Evolutionary conservation across 2,888 invertebrate genomes (phyloP), one percentile per base, ranked within the genome.

Genomic region (Blomia tropicalis): DNA sequence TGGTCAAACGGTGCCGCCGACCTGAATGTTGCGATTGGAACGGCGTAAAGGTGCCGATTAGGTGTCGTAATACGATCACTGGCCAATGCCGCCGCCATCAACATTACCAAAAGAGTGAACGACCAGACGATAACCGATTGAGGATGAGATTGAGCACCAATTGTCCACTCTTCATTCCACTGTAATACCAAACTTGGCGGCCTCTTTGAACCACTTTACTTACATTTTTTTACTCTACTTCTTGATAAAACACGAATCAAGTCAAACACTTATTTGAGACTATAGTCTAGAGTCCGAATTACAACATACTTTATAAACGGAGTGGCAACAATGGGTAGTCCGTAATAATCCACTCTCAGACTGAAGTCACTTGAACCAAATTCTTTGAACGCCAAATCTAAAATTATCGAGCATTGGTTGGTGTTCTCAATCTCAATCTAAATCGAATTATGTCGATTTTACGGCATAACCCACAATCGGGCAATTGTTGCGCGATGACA

Each of bases 41-140:
- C 17, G 36, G 36, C n/a, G 36, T 17, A 36, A 22, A 47, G 51
- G 51, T 47, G 51, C 51, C 51, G 51, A 47, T 47, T 47, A 47
- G 51, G 51, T 47, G 51, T 27, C 51, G 51, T 47, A 47, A 47
- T 47, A 47, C 51, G 51, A 47, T 47, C 51, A 19, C n/a, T n/a
- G n/a, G n/a, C n/a, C n/a, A n/a, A n/a, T n/a, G n/a, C n/a, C n/a
- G n/a, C n/a, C n/a, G n/a, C n/a, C n/a, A n/a, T n/a, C n/a, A n/a
- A n/a, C n/a, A n/a, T n/a, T n/a, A n/a, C n/a, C n/a, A 22, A 47
- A 7, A 25, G 5, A 47, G 14, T 47, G 23, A 7, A 27, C 27
- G 7, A n/a, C 51, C 14, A 47, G 51, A 47, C 51, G 27, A n/a
- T 22, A 19, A 11, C 51, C n/a, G 7, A n/a, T 11, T 47, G 51